Evolutionary conservation across 2,888 invertebrate species (phyloP), one percentile per base, ranked within the genome.

Genomic region (Cactoblastis cactorum): DNA sequence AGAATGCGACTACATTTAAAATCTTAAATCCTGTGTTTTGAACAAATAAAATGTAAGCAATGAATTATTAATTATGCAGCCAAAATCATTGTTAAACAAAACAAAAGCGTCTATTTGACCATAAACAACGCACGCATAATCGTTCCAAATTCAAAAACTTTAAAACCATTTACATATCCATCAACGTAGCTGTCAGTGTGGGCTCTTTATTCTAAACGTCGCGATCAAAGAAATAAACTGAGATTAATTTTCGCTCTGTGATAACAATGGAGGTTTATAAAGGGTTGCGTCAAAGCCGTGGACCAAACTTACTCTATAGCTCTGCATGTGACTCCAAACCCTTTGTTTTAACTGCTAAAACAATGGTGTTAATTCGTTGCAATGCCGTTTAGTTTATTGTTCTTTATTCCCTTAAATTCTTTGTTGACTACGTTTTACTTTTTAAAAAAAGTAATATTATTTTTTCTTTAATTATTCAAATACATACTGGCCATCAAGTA

Each of bases 301-400:
- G 71, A 68, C 64, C 57, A 70, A 71, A 74, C 75, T 83, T 76
- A 75, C 74, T 80, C 87, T 87, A 86, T 83, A 81, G 82, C 89
- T 83, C 89, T 86, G 89, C 89, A 87, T 88, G 89, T 86, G 87
- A 87, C 83, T 88, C 67, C 57, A 63, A 66, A 71, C 66, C 77
- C 67, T 80, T 88, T 86, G 85, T 88, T 86, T 37, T 83, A 77
- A 79, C 75, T 78, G 72, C 73, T 69, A 65, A 80, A 83, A 87
- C 83, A 86, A 87, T 73, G 69, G 60, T 78, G 74, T 84, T 80
- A 81, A 82, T 81, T 77, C 72, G 63, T 70, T 77, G 76, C 71
- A 74, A 54, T 56, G 52, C 19, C 35, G 35, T 46, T 46, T 46
- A 35, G 35, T 46, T 46, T 35, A 35, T 46, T 46, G 34, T 35